A percentile compares a stretch with the other conserved stretches of the same genome.
These are phyloP conservation scores for Cyanocitta stelleri DNA, from an alignment of 2,113 vertebrate species.

Conservation along the genomic window DNA sequence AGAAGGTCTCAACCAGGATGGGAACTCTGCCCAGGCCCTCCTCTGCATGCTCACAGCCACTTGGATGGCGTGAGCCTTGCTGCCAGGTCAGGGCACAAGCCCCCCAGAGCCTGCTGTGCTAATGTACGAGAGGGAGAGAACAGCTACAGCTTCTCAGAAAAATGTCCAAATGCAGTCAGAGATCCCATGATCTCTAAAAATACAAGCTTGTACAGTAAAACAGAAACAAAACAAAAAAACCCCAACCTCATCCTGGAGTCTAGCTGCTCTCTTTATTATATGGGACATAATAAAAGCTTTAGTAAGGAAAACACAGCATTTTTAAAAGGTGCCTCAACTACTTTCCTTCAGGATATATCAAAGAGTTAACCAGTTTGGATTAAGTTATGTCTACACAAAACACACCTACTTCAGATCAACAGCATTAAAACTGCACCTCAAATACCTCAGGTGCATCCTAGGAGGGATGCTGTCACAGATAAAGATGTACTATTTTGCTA, in stretches of 20 bases:
- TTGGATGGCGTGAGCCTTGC: accelerated
- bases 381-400: neutral
- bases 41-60: neutral
- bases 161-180: neutral
- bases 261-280: neutral
- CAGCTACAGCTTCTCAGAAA: neutral
- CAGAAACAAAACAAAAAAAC: neutral
- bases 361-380: neutral
- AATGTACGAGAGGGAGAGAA: neutral
- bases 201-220: neutral
- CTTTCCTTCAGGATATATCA: neutral
- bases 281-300: neutral
- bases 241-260: neutral
- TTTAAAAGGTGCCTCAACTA: neutral
- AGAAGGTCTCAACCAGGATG: neutral
- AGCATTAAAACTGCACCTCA: neutral
- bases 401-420: neutral
- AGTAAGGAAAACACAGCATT: neutral
- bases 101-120: neutral
- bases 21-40: neutral
- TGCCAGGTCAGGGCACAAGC: neutral
- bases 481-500: neutral
- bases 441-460: neutral
- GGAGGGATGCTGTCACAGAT: neutral
- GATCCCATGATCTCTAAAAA: neutral